Conservation (phyloP, 2,113 vertebrate genomes). For the Stigmatopora nigra region DNA sequence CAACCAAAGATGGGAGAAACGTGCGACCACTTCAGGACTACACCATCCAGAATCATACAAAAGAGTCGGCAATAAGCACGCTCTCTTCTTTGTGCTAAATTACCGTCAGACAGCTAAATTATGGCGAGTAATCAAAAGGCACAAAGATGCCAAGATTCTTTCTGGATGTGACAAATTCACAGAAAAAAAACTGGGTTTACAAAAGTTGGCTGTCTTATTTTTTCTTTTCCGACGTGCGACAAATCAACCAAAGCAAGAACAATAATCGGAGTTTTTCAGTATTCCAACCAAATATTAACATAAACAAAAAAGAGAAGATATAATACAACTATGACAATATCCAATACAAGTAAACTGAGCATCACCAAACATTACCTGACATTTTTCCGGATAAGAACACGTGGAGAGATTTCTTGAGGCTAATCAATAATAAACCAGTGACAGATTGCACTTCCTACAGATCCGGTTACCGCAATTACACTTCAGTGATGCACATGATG, state of each 20-base stretch:
- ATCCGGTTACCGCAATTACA: background rate
- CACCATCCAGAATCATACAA: background rate
- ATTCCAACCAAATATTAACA: background rate
- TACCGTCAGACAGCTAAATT: conserved; percentile 2
- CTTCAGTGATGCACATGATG: background rate
- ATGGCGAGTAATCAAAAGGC: background rate
- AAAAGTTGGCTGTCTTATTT: background rate
- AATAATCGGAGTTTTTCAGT: background rate
- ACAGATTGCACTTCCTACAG: background rate
- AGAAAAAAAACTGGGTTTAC: background rate
- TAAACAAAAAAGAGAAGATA: background rate
- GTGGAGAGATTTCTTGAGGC: background rate
- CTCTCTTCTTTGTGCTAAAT: conserved; percentile 5
- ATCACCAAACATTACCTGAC: background rate
- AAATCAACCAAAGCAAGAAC: background rate
- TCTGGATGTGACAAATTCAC: background rate
- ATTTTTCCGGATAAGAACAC: background rate
- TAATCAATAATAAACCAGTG: background rate
- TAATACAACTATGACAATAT: background rate
- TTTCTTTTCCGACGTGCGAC: background rate
- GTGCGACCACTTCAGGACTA: background rate
- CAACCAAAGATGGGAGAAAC: background rate
- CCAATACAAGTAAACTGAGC: background rate
- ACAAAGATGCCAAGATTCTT: background rate
- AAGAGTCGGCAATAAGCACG: background rate